Base-by-base conservation (phyloP, 2,888 invertebrate species). In the Brachynemurus nebulosus region DNA sequence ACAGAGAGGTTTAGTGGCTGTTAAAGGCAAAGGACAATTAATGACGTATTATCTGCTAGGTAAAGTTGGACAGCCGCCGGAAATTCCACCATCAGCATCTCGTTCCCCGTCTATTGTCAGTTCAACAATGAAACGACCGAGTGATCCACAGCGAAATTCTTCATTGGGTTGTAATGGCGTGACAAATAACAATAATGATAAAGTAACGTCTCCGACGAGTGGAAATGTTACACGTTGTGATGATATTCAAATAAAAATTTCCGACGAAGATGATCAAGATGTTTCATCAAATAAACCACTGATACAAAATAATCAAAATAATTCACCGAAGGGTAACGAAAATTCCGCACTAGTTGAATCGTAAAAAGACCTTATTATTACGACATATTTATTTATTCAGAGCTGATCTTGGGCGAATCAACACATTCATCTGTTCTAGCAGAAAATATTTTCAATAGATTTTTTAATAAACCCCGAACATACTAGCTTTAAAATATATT, bases 11-110 rank as follows among this genome's bases (percentile, higher is more conserved):
- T 69, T 93, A 47, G 93, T 97, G 11, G 83, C 86, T 34, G 96
- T 97, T 37, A 97, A 97, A 66, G 96, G 96, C 53, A 97, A 96
- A 67, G 96, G 96, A 11, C 86, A 93, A 61, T 72, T 96, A 46
- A 86, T 92, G 80, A 96, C 95, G 2, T 95, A 90, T 65, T 95
- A 93, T 61, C 68, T 96, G 51, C 70, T 75, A 60, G 81, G 80
- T 52, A 71, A 71, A 59, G 64, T 66, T 4, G 62, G 60, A 20
- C 62, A 62, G 54, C 58, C 55, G 4, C 42, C 46, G 7, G 33
- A 55, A 23, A 55, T 53, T 14, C 45, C 19, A 40, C 50, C 44
- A 9, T 41, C 46, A 16, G 35, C 52, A 21, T 53, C 52, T 11
- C 54, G 54, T 23, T 37, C 37, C 9, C 37, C 37, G 20, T 19